These are phyloP conservation scores for Alcis repandata DNA, from an alignment of 2,888 invertebrate species.

Conservation along the genomic window DNA sequence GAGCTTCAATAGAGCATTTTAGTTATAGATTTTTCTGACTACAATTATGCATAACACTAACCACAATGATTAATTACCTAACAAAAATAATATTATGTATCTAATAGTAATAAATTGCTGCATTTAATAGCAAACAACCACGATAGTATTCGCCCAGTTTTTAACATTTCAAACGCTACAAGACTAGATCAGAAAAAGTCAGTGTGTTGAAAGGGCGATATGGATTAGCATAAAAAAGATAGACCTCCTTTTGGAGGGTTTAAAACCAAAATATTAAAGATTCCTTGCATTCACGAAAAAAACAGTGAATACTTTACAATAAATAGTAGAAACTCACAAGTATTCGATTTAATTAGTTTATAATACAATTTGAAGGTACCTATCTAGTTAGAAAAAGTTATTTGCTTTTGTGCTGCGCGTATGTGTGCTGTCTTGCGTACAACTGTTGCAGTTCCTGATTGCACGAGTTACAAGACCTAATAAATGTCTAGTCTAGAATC, in stretches of 20 bases:
- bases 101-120: not conserved
- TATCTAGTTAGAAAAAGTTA: conserved; percentile 42
- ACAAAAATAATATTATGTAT: not conserved
- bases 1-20: not conserved
- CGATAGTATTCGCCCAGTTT: too few relatives aligned
- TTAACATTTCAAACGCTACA: too few relatives aligned
- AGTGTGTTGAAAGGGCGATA: too few relatives aligned
- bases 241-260: too few relatives aligned
- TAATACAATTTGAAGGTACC: conserved; percentile 40
- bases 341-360: conserved; percentile 21
- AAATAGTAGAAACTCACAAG: not conserved
- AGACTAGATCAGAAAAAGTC: too few relatives aligned
- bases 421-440: conserved; percentile 64
- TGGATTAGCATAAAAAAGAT: too few relatives aligned
- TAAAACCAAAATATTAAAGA: not conserved
- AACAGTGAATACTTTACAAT: too few relatives aligned
- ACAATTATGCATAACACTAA: not conserved
- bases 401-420: conserved; percentile 45
- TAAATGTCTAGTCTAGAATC: too few relatives aligned
- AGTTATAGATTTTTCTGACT: not conserved
- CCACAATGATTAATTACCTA: not conserved
- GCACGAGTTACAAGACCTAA: conserved; percentile 45
- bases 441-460: conserved; percentile 58
- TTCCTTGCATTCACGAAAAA: not conserved
- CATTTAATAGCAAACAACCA: too few relatives aligned